phyloP scores from a whole-genome alignment of 2,797 vertebrate genomes.

The Danio choprae region DNA sequence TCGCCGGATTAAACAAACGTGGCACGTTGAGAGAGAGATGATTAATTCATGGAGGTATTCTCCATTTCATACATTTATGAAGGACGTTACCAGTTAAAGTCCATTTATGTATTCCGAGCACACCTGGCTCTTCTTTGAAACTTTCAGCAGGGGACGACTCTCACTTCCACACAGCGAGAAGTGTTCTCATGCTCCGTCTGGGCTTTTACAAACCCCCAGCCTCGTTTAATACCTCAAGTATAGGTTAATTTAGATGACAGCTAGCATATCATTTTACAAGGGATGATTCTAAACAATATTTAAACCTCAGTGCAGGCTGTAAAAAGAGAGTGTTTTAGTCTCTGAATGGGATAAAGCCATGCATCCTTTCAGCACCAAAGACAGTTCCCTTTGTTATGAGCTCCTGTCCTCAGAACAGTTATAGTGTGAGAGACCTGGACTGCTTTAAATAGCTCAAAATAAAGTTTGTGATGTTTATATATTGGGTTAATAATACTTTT shows the following conservation, averaged over 20 bases:
- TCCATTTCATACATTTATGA: conserved; percentile 55
- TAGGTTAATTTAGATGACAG: not conserved
- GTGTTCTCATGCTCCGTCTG: conserved; percentile 16
- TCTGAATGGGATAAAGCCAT: not conserved
- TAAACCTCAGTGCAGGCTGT: not conserved
- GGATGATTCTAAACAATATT: not conserved
- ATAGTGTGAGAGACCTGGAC: not conserved
- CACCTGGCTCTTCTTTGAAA: conserved; percentile 63
- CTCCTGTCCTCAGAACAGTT: too few relatives aligned
- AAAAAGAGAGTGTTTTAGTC: not conserved
- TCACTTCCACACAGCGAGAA: conserved; percentile 27
- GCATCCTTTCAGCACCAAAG: conserved; percentile 25
- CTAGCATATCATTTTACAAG: not conserved
- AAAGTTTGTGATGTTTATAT: not conserved
- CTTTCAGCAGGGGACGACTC: conserved; percentile 79
- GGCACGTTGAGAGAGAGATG: conserved; percentile 48
- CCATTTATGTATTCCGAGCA: conserved; percentile 40
- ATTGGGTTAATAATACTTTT: not conserved
- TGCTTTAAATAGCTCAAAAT: not conserved
- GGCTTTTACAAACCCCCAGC: not conserved
- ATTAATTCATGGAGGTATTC: conserved; percentile 55
- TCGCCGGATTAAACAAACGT: conserved; percentile 52
- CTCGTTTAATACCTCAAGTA: not conserved
- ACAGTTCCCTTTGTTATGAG: not conserved
- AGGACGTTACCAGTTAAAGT: conserved; percentile 51